A percentile compares a stretch with the other conserved stretches of the same genome.
These are phyloP conservation scores for Coilia nasus DNA, from an alignment of 2,797 vertebrate genomes.

Conservation along the genomic window DNA sequence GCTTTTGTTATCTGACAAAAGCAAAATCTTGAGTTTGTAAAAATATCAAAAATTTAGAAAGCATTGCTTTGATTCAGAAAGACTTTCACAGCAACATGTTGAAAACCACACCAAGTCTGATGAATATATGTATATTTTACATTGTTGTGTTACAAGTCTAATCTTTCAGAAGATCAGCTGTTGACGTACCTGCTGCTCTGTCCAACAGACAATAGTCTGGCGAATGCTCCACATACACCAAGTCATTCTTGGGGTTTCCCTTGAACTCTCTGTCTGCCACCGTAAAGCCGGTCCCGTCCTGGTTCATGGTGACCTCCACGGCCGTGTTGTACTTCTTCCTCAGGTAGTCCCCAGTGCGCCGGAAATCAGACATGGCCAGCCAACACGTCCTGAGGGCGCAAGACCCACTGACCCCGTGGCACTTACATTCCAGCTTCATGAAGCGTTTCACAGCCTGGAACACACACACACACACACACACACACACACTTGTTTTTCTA, in stretches of 20 bases:
- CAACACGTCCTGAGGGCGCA: slow-evolving; percentile 97
- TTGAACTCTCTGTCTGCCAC: slow-evolving; percentile 89
- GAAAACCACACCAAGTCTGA: no score
- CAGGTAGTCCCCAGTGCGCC: slow-evolving; percentile 91
- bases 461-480: slow-evolving; percentile 26
- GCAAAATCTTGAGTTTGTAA: no score
- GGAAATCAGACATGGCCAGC: slow-evolving; percentile 95
- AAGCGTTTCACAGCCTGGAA: slow-evolving; percentile 94
- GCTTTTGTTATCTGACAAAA: no score
- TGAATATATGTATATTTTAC: no score
- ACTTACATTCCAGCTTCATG: slow-evolving; percentile 98
- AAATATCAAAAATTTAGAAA: no score
- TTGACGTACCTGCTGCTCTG: slow-evolving; percentile 85
- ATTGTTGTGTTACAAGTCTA: no score
- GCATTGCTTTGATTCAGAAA: no score
- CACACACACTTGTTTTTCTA: no score
- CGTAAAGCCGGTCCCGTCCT: slow-evolving; percentile 92
- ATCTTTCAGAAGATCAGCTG: slow-evolving; percentile 54
- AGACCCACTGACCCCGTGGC: slow-evolving; percentile 96
- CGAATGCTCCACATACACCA: slow-evolving; percentile 97
- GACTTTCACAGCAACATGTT: no score
- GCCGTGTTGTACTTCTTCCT: slow-evolving; percentile 92
- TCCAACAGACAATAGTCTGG: slow-evolving; percentile 96
- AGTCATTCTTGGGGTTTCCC: slow-evolving; percentile 89
- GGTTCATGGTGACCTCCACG: slow-evolving; percentile 95